phyloP scores from a whole-genome alignment of 2,113 vertebrate genomes.

The Tenebrosternarchus preto region DNA sequence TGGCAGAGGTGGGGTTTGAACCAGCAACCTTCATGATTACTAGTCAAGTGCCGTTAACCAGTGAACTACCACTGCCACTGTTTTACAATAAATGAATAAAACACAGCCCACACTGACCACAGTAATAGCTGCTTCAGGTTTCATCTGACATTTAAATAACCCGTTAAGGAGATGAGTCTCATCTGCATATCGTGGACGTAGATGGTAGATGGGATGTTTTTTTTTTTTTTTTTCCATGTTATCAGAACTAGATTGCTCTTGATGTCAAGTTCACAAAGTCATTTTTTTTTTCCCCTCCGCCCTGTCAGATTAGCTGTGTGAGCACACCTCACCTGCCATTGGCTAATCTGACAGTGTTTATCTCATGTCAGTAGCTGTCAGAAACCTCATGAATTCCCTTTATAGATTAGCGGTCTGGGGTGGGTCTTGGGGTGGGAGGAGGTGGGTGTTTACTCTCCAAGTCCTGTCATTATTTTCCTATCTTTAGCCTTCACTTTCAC shows the following conservation, averaged over 20 bases:
- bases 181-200: constrained; percentile 43
- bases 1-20: too few species aligned
- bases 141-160: constrained; percentile 46
- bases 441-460: constrained; percentile 4
- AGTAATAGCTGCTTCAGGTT: constrained; percentile 19
- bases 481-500: not conserved
- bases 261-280: constrained; percentile 56
- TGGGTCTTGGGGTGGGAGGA: not conserved
- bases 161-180: constrained; percentile 18
- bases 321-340: constrained; percentile 57
- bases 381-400: constrained; percentile 56
- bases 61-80: too few species aligned
- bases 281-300: constrained; percentile 55
- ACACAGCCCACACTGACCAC: not conserved
- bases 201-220: constrained; percentile 22
- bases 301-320: constrained; percentile 57
- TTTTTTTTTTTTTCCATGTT: constrained; percentile 29
- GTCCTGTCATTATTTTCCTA: constrained; percentile 23
- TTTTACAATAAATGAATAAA: constrained; percentile 24
- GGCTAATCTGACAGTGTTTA: constrained; percentile 64
- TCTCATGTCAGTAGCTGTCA: constrained; percentile 60
- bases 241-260: constrained; percentile 57
- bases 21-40: too few species aligned
- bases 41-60: too few species aligned
- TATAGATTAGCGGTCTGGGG: constrained; percentile 54